A percentile compares a stretch with the other conserved stretches of the same genome.
phyloP scores from a whole-genome alignment of 2,888 invertebrate genomes.

The Unio delphinus region DNA sequence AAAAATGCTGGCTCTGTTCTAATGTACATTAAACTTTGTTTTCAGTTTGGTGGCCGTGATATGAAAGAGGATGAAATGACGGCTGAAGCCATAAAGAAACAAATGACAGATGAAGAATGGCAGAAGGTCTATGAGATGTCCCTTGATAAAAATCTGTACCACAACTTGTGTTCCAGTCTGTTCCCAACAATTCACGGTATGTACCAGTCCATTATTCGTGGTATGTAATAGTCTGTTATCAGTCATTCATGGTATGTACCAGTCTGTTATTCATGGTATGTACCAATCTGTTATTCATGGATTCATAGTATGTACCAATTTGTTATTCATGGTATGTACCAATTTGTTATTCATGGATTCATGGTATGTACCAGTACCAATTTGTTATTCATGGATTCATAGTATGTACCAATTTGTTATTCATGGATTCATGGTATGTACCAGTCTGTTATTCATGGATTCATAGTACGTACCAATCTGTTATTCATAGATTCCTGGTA shows the following conservation, averaged over 20 bases:
- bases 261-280: neutral
- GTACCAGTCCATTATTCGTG: slow-evolving; percentile 3
- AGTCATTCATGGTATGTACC: neutral
- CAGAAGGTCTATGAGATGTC: slow-evolving; percentile 97
- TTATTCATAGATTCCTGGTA: neutral
- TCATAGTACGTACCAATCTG: too few species aligned
- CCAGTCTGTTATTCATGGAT: neutral
- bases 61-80: slow-evolving; percentile 89
- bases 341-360: too few species aligned
- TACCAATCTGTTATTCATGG: too few species aligned
- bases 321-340: slow-evolving; percentile 86
- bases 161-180: slow-evolving; percentile 89
- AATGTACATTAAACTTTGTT: neutral
- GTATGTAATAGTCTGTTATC: neutral
- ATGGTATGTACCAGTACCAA: neutral
- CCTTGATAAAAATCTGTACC: slow-evolving; percentile 89
- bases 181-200: slow-evolving; percentile 94
- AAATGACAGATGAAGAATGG: slow-evolving; percentile 87
- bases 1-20: neutral
- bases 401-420: neutral
- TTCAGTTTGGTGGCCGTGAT: slow-evolving; percentile 86
- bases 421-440: neutral
- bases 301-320: slow-evolving; percentile 81
- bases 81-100: slow-evolving; percentile 91
- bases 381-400: neutral